Conservation (phyloP, 1,140 invertebrate species). For the Plutomurus gul region DNA sequence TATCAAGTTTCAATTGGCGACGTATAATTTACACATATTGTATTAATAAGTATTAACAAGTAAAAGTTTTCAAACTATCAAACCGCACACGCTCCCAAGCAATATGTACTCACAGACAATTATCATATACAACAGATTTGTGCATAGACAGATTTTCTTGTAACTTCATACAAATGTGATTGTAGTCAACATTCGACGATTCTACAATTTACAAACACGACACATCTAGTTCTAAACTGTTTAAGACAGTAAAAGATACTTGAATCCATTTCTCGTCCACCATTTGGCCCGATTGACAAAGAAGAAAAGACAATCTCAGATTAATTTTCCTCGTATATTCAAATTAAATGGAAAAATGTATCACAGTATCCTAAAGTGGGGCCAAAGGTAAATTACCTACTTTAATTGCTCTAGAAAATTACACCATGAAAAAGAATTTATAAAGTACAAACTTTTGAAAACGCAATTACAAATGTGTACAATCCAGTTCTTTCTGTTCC, state of each 20-base stretch:
- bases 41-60: too few species aligned
- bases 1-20: too few species aligned
- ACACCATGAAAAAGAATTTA: conserved; percentile 12
- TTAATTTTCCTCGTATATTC: conserved; percentile 2
- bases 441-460: conserved; percentile 12
- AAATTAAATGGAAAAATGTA: conserved; percentile 21
- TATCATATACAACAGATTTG: too few species aligned
- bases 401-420: neutral
- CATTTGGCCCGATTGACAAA: conserved; percentile 23
- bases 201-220: neutral
- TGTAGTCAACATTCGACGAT: neutral
- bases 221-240: too few species aligned
- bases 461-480: too few species aligned
- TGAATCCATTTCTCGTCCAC: conserved; percentile 19
- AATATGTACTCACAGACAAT: too few species aligned
- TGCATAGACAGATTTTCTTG: conserved; percentile 6
- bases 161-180: neutral
- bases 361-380: conserved; percentile 28
- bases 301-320: conserved; percentile 5
- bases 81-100: too few species aligned
- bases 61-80: too few species aligned
- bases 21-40: too few species aligned
- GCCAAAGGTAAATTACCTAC: conserved; percentile 4
- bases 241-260: neutral
- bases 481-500: too few species aligned